Base-by-base conservation (phyloP, 2,113 vertebrate genomes). In the Chamaetylas fuelleborni region DNA sequence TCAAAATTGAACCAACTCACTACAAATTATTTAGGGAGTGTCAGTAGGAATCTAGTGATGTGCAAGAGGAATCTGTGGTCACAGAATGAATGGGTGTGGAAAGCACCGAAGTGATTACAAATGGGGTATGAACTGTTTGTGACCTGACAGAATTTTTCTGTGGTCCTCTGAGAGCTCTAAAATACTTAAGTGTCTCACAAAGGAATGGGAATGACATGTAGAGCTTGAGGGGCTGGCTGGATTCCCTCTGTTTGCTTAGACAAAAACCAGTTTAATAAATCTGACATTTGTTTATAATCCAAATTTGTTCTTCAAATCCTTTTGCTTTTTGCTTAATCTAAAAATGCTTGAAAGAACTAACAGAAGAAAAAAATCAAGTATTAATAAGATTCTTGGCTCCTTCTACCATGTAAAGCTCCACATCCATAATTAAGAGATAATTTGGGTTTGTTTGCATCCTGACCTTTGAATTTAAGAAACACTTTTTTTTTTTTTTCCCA, bases 261-360 rank as follows among this genome's bases (percentile, higher is more conserved):
- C 43, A 10, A 86, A 43, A 83, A 70, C 51, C 67, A 86, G 33
- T 24, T 88, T 51, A 86, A 83, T 86, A 80, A 80, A 70, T 94
- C 50, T 86, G 71, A 70, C 38, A 73, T 90, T 88, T 95, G 67
- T 88, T 88, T 77, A 84, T 62, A 91, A 93, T 65, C 36, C 51
- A 83, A 48, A 94, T 88, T 60, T 48, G 8, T 93, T 33, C 56
- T 88, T 86, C 19, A 86, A 95, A 92, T 70, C 36, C 38, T 85
- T 91, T 87, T 80, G 54, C 34, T 57, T 50, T 51, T 92, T 82
- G 58, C 54, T 58, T 88, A 67, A 78, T 88, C 79, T 83, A 58
- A 80, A 90, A 90, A 45, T 34, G 84, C 64, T 54, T 81, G 60
- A 74, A 93, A 92, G 74, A 78, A 67, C 24, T 48, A 81, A 40